Base-by-base conservation (phyloP, 2,113 vertebrate genomes). In the Eudyptes chrysolophus region DNA sequence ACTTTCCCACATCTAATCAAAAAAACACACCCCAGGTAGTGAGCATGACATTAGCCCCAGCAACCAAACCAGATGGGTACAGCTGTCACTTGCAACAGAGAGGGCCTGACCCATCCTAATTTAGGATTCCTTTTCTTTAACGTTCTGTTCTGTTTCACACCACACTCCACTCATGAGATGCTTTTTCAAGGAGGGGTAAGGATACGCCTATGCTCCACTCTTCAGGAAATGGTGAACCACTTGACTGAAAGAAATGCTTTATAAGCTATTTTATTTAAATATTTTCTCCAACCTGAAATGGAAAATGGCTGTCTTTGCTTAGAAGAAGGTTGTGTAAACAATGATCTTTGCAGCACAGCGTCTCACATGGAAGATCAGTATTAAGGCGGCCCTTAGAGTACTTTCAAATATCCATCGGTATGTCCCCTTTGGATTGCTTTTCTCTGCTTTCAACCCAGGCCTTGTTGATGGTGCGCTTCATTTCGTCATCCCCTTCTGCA, bases 391-490 rank as follows among this genome's bases (percentile, higher is more conserved):
- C 87, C 84, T 94, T 18, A 44, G 30, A 82, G 78, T 84, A 60
- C 81, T 94, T 93, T 99, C 97, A 99, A 55, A 99, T 97, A 97
- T 99, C 99, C 97, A 98, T 95, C 16, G 97, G 97, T 60, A 99
- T 98, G 57, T 99, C 99, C 68, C 98, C 99, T 98, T 98, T 99
- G 60, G 98, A 95, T 96, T 99, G 99, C 98, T 99, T 99, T 93
- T 99, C 99, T 96, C 99, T 99, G 52, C 99, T 99, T 97, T 99
- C 99, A 24, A 99, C 98, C 99, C 99, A 99, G 61, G 99, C 99
- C 98, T 99, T 99, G 98, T 99, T 99, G 98, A 99, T 99, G 70
- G 99, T 99, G 96, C 99, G 98, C 92, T 99, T 99, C 99, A 99
- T 99, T 46, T 99, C 99, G 42, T 99, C 99, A 24, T 99, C 99